These are phyloP conservation scores for Sylvietta virens DNA, from an alignment of 2,113 vertebrate species.

Conservation along the genomic window DNA sequence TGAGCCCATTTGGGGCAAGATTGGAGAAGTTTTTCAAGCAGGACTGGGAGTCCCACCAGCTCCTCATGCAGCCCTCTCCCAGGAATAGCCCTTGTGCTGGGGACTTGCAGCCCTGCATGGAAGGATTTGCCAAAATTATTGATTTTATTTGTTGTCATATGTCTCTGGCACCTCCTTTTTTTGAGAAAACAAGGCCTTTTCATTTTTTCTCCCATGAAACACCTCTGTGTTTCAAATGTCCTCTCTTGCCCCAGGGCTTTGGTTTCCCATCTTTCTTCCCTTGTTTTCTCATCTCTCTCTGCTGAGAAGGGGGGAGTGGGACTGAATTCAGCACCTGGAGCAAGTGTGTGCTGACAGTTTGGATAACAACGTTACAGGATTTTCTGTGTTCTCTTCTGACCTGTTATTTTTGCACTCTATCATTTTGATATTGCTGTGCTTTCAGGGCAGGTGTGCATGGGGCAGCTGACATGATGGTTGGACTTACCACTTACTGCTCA, in stretches of 20 bases:
- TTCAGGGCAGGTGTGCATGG: not conserved
- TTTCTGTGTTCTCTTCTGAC: not conserved
- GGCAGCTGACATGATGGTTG: not conserved
- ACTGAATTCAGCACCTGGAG: not conserved
- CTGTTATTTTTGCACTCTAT: not conserved
- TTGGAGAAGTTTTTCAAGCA: not conserved
- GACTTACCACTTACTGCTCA: not conserved
- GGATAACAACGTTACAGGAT: not conserved
- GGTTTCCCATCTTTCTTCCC: not conserved
- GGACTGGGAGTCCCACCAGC: rapidly evolving
- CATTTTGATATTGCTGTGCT: not conserved
- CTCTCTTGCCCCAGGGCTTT: not conserved
- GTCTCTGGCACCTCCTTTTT: not conserved
- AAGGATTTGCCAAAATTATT: not conserved
- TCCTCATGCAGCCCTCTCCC: rapidly evolving
- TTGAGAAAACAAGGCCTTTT: not conserved
- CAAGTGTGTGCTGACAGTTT: not conserved
- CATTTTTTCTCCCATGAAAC: not conserved
- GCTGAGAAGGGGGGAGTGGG: not conserved
- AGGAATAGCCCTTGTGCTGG: not conserved
- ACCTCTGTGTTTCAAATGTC: not conserved
- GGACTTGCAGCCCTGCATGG: rapidly evolving
- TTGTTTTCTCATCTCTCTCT: not conserved
- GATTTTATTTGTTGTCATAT: not conserved
- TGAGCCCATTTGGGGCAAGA: not conserved